Evolutionary conservation across 2,888 invertebrate species (phyloP).

Genomic region (Chironomus riparius): DNA sequence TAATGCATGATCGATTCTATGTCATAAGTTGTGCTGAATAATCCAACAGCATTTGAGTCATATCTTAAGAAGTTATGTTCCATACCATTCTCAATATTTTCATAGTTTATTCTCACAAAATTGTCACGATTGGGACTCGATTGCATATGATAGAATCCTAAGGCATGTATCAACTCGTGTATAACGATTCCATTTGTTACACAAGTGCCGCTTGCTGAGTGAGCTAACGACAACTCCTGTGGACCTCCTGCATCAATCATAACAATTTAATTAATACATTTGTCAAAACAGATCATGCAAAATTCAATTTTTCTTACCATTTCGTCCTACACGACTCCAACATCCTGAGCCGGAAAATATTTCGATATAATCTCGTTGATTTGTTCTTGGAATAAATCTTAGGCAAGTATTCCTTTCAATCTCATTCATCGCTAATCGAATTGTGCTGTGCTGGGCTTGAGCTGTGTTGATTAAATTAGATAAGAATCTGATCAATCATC

Average conservation of each 20-base stretch:
- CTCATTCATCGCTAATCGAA: background rate
- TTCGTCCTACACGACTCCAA: slow-evolving; percentile 61
- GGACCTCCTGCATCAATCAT: background rate
- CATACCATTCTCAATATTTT: background rate
- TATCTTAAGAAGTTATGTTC: slow-evolving; percentile 58
- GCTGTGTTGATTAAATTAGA: background rate
- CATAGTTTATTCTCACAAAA: slow-evolving; percentile 45
- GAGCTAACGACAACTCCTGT: background rate
- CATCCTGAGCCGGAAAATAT: slow-evolving; percentile 48
- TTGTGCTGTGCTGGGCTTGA: background rate
- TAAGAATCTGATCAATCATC: background rate
- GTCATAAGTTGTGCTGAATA: slow-evolving; percentile 57
- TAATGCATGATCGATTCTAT: slow-evolving; percentile 48
- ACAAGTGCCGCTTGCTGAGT: background rate
- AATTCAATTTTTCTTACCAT: slow-evolving; percentile 38
- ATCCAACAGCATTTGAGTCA: slow-evolving; percentile 44
- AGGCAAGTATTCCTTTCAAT: background rate
- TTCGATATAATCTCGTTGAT: background rate
- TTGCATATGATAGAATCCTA: slow-evolving; percentile 66
- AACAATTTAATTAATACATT: background rate
- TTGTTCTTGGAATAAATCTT: background rate
- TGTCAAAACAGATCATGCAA: background rate
- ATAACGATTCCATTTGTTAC: slow-evolving; percentile 44
- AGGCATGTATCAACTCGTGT: slow-evolving; percentile 61
- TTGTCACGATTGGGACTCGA: slow-evolving; percentile 59